These are phyloP conservation scores for Cyphomyrmex costatus DNA, from an alignment of 1,140 invertebrate genomes.

Conservation along the genomic window DNA sequence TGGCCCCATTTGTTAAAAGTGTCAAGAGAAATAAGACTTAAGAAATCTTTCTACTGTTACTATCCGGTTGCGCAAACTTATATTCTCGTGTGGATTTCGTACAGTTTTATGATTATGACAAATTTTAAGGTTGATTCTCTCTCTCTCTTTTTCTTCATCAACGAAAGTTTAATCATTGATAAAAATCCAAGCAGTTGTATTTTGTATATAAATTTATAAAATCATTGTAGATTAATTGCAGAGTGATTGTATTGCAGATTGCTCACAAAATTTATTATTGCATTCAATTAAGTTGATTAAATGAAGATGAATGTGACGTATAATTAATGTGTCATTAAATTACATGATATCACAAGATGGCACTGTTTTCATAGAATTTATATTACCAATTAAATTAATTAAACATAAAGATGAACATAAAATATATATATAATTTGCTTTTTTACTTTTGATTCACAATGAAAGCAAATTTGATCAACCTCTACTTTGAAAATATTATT, in stretches of 20 bases:
- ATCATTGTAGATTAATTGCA: not conserved
- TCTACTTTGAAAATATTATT: constrained; percentile 17
- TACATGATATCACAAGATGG: not conserved
- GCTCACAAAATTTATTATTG: not conserved
- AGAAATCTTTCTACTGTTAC: not conserved
- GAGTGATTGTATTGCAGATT: not conserved
- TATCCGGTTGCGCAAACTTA: not conserved
- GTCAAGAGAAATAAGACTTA: not conserved
- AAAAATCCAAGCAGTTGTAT: too few species aligned
- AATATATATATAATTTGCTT: not conserved
- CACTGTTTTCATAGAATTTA: not conserved
- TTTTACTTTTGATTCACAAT: not conserved
- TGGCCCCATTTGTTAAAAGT: not conserved
- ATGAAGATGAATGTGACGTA: not conserved
- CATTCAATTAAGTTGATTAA: not conserved
- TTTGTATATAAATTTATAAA: not conserved
- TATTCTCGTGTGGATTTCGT: not conserved
- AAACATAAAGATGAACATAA: not conserved
- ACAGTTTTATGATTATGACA: not conserved
- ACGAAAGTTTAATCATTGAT: not conserved
- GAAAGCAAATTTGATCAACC: not conserved
- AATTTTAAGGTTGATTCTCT: not conserved
- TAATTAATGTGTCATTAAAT: constrained; percentile 10
- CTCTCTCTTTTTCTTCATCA: too few species aligned
- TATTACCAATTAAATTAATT: not conserved